A percentile compares a stretch with the other conserved stretches of the same genome.
Evolutionary conservation across 2,888 invertebrate species (phyloP).

Genomic region (Cerastis rubricosa): DNA sequence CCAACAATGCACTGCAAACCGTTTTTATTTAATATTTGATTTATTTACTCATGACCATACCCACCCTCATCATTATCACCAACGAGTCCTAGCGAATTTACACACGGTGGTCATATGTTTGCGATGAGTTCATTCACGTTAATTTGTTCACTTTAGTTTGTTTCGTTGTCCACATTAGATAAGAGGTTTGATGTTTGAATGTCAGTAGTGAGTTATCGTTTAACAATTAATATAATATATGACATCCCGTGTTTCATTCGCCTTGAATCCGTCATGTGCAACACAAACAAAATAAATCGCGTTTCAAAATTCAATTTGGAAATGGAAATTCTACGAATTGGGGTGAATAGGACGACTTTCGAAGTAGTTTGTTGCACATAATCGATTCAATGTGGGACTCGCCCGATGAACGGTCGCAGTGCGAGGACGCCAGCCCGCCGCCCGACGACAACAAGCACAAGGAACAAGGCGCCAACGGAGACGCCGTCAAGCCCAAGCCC

Average conservation of each 20-base stretch:
- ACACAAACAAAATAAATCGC: conserved; percentile 83
- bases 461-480: conserved; percentile 83
- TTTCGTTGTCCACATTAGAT: conserved; percentile 85
- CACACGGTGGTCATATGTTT: conserved; percentile 91
- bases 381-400: conserved; percentile 92
- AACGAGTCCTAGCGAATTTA: conserved; percentile 90
- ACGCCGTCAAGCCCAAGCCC: conserved; percentile 88
- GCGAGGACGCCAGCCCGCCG: conserved; percentile 84
- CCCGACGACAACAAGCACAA: conserved; percentile 81
- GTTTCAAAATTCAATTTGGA: conserved; percentile 77
- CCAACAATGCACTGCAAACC: conserved; percentile 67
- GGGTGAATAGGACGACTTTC: conserved; percentile 90
- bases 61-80: conserved; percentile 73
- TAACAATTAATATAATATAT: conserved; percentile 90
- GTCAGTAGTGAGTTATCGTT: conserved; percentile 88
- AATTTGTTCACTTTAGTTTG: conserved; percentile 87
- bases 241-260: conserved; percentile 91
- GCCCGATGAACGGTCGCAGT: conserved; percentile 91
- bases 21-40: conserved; percentile 64
- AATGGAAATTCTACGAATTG: conserved; percentile 75
- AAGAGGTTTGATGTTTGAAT: conserved; percentile 88
- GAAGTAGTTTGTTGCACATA: conserved; percentile 91
- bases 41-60: conserved; percentile 68
- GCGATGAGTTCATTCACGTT: conserved; percentile 86
- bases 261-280: conserved; percentile 91